phyloP scores from a whole-genome alignment of 2,888 invertebrate genomes.

The Chironomus riparius region DNA sequence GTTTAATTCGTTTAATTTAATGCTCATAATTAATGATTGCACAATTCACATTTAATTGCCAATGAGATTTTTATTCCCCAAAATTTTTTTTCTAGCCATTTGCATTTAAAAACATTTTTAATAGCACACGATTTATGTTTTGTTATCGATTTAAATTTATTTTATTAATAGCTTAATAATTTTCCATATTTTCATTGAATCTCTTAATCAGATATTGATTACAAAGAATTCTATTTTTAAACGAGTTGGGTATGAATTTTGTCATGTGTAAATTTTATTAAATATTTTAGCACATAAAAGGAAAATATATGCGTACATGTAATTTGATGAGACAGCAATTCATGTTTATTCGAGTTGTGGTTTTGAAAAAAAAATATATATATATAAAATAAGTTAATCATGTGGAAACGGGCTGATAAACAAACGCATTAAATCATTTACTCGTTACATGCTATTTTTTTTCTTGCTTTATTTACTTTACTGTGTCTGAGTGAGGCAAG shows the following conservation, averaged over 20 bases:
- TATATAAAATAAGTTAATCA: constrained; percentile 9
- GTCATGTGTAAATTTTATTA: constrained; percentile 22
- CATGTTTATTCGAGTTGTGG: constrained; percentile 5
- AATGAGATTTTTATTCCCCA: neutral
- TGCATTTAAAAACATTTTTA: neutral
- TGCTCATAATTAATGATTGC: constrained; percentile 8
- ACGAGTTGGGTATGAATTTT: neutral
- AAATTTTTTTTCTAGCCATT: neutral
- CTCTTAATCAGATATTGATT: neutral
- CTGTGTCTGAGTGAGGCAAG: neutral
- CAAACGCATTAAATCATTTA: constrained; percentile 1
- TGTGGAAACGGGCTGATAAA: constrained; percentile 19
- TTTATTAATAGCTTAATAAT: neutral
- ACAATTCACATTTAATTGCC: neutral
- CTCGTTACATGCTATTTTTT: neutral
- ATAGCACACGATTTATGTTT: neutral
- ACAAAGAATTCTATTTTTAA: neutral
- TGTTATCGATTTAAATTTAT: neutral
- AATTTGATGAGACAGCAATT: neutral
- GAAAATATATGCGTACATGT: neutral
- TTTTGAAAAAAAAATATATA: neutral
- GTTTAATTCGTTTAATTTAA: constrained; percentile 15
- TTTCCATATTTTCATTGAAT: too few relatives aligned
- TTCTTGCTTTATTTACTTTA: neutral
- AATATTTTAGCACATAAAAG: neutral